These are phyloP conservation scores for Tiphia femorata DNA, from an alignment of 2,888 invertebrate species.

Conservation along the genomic window DNA sequence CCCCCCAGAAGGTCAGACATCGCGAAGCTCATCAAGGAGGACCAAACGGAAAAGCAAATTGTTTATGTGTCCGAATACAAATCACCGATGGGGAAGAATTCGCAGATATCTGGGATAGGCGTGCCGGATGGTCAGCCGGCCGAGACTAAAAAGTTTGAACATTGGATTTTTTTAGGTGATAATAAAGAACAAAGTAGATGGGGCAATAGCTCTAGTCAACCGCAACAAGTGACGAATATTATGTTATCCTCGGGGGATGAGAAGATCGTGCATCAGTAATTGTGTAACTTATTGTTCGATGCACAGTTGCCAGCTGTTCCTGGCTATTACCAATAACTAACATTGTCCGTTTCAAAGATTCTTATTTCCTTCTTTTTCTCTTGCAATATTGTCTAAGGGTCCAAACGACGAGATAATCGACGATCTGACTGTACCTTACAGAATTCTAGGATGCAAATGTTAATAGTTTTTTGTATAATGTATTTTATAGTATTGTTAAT, in stretches of 20 bases:
- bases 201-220: conserved; percentile 55
- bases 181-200: conserved; percentile 58
- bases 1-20: conserved; percentile 69
- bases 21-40: conserved; percentile 56
- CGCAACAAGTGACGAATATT: conserved; percentile 61
- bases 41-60: conserved; percentile 55
- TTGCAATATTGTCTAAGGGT: too few relatives aligned
- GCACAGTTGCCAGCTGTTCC: too few relatives aligned
- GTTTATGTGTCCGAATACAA: conserved; percentile 66
- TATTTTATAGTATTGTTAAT: too few relatives aligned
- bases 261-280: too few relatives aligned
- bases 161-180: conserved; percentile 64
- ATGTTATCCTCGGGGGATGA: conserved; percentile 55
- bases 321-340: too few relatives aligned
- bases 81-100: conserved; percentile 38
- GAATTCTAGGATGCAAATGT: too few relatives aligned
- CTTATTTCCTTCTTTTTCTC: too few relatives aligned
- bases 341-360: too few relatives aligned
- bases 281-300: too few relatives aligned
- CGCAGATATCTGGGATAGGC: conserved; percentile 25
- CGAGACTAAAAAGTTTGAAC: conserved; percentile 60
- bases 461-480: too few relatives aligned
- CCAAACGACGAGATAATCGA: too few relatives aligned
- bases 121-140: conserved; percentile 22
- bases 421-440: too few relatives aligned